Conservation (phyloP, 2,113 vertebrate species). For the Trogon melanurus region DNA sequence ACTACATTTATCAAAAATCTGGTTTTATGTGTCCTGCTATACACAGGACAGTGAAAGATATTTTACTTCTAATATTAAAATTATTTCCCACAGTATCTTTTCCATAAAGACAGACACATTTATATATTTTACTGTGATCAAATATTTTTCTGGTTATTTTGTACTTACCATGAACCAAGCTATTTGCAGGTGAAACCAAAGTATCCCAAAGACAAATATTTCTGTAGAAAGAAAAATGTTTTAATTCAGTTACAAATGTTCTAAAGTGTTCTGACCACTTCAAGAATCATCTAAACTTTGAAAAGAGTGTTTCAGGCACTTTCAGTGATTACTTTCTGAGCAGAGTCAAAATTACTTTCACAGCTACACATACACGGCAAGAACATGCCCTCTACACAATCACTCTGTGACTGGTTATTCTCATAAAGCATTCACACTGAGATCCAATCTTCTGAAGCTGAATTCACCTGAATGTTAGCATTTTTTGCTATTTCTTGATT, state of each 20-base stretch:
- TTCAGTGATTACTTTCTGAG: not conserved
- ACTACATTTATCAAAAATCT: not conserved
- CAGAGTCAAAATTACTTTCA: not conserved
- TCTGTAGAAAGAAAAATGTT: constrained; percentile 69
- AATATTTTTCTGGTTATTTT: not conserved
- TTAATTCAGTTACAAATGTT: not conserved
- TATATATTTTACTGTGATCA: not conserved
- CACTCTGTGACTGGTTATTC: not conserved
- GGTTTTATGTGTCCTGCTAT: not conserved
- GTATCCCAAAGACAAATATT: constrained; percentile 99
- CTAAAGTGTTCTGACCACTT: not conserved
- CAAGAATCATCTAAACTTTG: not conserved
- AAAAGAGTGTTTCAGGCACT: not conserved
- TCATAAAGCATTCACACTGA: not conserved
- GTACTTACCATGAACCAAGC: constrained; percentile 90
- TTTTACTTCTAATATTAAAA: not conserved
- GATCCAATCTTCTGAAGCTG: not conserved
- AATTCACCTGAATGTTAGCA: not conserved
- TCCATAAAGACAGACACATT: not conserved
- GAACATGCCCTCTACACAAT: not conserved
- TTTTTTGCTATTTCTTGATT: not conserved
- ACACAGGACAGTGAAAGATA: accelerated
- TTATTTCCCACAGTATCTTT: not conserved
- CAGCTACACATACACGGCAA: not conserved
- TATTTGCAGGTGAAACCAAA: constrained; percentile 88